Evolutionary conservation across 1,140 invertebrate genomes (phyloP).

Genomic region (Eupeodes corollae): DNA sequence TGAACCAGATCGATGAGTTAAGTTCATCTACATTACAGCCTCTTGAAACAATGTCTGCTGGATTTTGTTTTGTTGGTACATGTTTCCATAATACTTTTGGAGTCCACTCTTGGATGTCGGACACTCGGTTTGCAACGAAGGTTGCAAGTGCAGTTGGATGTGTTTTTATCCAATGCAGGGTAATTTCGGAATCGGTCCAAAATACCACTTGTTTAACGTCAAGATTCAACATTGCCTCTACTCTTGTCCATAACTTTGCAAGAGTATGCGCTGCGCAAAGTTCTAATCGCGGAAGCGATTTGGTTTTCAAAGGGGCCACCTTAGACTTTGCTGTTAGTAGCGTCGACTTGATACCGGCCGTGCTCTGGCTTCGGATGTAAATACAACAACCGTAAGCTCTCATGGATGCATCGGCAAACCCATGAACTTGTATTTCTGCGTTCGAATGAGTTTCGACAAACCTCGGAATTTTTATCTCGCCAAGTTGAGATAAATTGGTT

Average conservation of each 20-base stretch:
- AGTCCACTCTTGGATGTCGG: conserved; percentile 22
- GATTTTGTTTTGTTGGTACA: conserved; percentile 24
- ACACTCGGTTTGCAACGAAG: conserved; percentile 27
- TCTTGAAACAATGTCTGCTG: conserved; percentile 29
- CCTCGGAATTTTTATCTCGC: neutral
- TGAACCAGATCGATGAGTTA: conserved; percentile 25
- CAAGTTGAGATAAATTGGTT: neutral
- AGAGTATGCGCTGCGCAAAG: conserved; percentile 12
- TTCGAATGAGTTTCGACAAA: neutral
- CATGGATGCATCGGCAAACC: neutral
- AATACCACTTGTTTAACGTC: neutral
- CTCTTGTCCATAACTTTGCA: conserved; percentile 3
- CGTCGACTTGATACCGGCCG: neutral
- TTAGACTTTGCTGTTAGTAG: conserved; percentile 13
- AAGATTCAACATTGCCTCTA: conserved; percentile 1
- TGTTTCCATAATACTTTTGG: conserved; percentile 16
- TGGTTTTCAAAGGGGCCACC: conserved; percentile 19
- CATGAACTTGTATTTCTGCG: neutral
- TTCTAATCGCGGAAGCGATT: conserved; percentile 19
- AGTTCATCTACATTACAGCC: conserved; percentile 17
- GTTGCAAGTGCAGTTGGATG: conserved; percentile 12
- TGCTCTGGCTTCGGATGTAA: neutral
- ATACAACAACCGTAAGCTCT: neutral
- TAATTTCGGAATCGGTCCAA: conserved; percentile 31
- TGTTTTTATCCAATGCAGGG: conserved; percentile 24